A percentile compares a stretch with the other conserved stretches of the same genome.
These are phyloP conservation scores for Arrhamphus sclerolepis DNA, from an alignment of 2,797 vertebrate genomes.

Conservation along the genomic window DNA sequence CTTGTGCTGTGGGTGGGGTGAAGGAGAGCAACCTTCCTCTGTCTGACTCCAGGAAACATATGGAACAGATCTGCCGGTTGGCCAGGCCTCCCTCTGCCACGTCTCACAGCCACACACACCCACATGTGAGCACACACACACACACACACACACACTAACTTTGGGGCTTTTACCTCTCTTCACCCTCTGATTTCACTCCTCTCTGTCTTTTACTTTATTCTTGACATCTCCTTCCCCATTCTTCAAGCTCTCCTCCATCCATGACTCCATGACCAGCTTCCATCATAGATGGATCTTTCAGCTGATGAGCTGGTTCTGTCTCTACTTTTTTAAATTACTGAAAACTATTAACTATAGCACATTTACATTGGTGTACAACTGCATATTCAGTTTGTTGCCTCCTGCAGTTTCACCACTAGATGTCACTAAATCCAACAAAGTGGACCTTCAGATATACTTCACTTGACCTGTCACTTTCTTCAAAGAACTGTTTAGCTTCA, in stretches of 20 bases:
- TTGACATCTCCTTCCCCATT: constrained; percentile 9
- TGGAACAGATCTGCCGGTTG: constrained; percentile 92
- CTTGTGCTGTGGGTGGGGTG: constrained; percentile 39
- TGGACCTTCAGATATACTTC: no score
- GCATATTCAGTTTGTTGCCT: neutral
- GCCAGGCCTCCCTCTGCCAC: constrained; percentile 87
- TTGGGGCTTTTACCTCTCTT: constrained; percentile 41
- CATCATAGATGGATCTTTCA: neutral
- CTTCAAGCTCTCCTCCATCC: constrained; percentile 5
- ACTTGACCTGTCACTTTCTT: neutral
- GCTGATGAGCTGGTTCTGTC: neutral
- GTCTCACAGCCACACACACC: constrained; percentile 78
- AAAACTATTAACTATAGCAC: neutral
- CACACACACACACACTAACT: constrained; percentile 21
- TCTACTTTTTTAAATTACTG: no score
- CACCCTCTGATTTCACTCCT: constrained; percentile 29
- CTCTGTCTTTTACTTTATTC: constrained; percentile 10
- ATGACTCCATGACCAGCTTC: neutral
- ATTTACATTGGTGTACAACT: neutral
- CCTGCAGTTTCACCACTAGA: constrained; percentile 8
- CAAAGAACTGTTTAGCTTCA: no score
- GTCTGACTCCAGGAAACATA: constrained; percentile 88
- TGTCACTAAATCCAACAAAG: neutral
- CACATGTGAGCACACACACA: constrained; percentile 11
- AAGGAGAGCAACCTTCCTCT: constrained; percentile 70